phyloP scores from a whole-genome alignment of 2,797 vertebrate species.

The Molothrus aeneus region DNA sequence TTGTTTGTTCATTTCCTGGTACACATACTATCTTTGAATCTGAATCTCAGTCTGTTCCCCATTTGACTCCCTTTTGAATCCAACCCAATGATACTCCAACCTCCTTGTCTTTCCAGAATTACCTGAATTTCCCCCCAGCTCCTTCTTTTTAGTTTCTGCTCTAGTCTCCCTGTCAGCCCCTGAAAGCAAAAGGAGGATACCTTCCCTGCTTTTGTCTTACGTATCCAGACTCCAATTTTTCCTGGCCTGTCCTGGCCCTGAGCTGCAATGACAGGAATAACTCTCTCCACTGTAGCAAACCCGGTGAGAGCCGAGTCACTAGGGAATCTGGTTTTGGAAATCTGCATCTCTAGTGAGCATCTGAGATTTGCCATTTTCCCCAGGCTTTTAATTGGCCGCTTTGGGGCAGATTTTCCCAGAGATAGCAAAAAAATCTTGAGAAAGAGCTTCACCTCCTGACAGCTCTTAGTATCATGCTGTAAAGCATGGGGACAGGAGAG shows the following conservation, averaged over 20 bases:
- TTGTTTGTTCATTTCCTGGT: accelerated
- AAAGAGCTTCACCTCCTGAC: conserved; percentile 42
- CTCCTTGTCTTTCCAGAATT: not conserved
- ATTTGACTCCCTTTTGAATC: not conserved
- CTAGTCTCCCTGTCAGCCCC: not conserved
- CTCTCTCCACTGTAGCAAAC: not conserved
- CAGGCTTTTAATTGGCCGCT: conserved; percentile 50
- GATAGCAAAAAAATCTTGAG: not conserved
- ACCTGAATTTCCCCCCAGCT: not conserved
- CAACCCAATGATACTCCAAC: not conserved
- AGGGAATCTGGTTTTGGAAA: conserved; percentile 19
- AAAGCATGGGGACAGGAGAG: not conserved
- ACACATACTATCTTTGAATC: not conserved
- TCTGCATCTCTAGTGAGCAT: conserved; percentile 6
- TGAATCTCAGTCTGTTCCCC: not conserved
- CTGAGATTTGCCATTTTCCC: conserved; percentile 34
- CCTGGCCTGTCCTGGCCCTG: not conserved
- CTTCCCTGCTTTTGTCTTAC: not conserved
- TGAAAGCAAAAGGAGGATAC: not conserved
- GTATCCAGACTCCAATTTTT: not conserved
- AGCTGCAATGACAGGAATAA: not conserved
- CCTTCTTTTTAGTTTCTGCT: not conserved
- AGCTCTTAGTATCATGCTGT: not conserved
- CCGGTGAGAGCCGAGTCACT: accelerated
- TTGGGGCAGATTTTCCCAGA: conserved; percentile 34